Evolutionary conservation across 2,113 vertebrate species (phyloP).

Genomic region (Syngnathus scovelli): DNA sequence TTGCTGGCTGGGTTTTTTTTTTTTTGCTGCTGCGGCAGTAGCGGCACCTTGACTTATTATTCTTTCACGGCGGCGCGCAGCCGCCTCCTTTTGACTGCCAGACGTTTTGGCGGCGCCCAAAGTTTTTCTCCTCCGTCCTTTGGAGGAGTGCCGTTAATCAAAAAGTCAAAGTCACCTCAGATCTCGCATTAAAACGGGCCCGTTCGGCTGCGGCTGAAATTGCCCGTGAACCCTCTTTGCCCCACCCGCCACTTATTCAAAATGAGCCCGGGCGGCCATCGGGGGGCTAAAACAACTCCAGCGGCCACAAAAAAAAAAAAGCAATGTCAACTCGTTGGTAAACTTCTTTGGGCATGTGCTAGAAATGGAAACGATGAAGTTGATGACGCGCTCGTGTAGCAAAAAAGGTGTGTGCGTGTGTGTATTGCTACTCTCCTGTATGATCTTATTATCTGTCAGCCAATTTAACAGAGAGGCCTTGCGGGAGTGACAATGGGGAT

Average conservation of each 20-base stretch:
- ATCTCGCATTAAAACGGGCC: conserved; percentile 4
- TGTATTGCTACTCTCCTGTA: conserved; percentile 57
- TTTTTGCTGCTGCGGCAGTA: not conserved
- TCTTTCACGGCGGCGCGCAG: not conserved
- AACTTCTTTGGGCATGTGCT: not conserved
- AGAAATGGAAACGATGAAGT: not conserved
- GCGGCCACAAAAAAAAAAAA: not conserved
- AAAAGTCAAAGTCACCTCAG: conserved; percentile 14
- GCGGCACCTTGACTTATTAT: conserved; percentile 1
- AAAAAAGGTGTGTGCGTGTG: conserved; percentile 41
- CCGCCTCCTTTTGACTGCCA: conserved; percentile 3
- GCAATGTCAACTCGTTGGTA: not conserved
- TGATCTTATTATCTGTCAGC: conserved; percentile 70
- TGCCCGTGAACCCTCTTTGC: conserved; percentile 3
- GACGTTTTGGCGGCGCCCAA: not conserved
- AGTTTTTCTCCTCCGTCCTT: conserved; percentile 1
- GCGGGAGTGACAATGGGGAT: conserved; percentile 65
- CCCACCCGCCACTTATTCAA: conserved; percentile 12
- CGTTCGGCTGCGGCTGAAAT: conserved; percentile 4
- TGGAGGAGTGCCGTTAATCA: conserved; percentile 9
- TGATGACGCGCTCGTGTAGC: not conserved
- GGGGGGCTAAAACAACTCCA: not conserved
- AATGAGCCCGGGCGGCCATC: conserved; percentile 5
- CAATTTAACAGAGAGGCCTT: conserved; percentile 72
- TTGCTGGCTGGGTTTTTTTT: not conserved